Conservation (phyloP, 2,888 invertebrate genomes). For the Lasioglossum malachurum region DNA sequence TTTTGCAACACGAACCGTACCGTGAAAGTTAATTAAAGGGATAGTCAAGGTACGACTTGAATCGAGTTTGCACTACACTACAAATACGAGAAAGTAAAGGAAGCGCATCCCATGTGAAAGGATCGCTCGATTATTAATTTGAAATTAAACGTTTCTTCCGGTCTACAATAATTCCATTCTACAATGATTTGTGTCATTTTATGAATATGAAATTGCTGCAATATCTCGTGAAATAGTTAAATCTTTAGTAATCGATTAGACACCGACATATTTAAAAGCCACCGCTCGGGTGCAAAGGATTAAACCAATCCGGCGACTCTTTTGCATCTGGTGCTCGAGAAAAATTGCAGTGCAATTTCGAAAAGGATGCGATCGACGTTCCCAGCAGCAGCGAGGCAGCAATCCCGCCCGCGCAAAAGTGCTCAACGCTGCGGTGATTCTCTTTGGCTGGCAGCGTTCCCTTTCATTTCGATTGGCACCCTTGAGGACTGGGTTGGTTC, state of each 20-base stretch:
- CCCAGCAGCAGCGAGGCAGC: neutral
- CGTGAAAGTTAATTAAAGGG: neutral
- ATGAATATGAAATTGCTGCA: too few relatives aligned
- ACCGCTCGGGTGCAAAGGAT: too few relatives aligned
- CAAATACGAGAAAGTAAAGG: neutral
- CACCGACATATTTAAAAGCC: too few relatives aligned
- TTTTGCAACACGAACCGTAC: neutral
- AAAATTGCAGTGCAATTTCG: neutral
- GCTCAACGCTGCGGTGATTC: neutral
- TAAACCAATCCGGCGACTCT: neutral
- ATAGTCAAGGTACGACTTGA: neutral
- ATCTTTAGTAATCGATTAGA: too few relatives aligned
- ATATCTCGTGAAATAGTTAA: too few relatives aligned
- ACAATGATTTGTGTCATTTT: too few relatives aligned
- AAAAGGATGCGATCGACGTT: neutral
- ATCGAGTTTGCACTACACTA: neutral
- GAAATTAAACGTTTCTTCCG: too few relatives aligned
- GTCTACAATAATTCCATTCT: too few relatives aligned
- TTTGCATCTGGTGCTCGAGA: neutral
- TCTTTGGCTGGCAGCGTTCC: neutral
- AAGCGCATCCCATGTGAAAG: neutral
- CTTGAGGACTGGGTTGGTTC: neutral
- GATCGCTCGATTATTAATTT: neutral
- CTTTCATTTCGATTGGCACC: constrained; percentile 15
- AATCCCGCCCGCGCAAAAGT: neutral